Evolutionary conservation across 2,888 invertebrate genomes (phyloP), one percentile per base, ranked within the genome.

Genomic region (Drosophila anomelani): DNA sequence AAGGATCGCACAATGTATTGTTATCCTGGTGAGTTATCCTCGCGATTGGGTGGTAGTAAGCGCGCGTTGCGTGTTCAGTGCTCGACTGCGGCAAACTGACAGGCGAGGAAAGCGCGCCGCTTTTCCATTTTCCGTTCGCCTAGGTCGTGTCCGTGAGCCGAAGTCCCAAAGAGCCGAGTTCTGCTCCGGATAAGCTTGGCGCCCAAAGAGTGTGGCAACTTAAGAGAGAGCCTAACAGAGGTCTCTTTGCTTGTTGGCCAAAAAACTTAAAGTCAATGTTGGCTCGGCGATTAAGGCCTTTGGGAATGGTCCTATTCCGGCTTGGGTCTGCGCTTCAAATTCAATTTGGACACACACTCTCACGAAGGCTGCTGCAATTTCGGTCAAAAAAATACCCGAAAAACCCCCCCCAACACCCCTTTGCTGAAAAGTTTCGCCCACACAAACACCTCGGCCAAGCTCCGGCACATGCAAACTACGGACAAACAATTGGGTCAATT

Each of bases 11-110:
- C 51, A 23, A 63, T 41, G 15, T 41, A 55, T 39, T 49, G 29
- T 59, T 78, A 83, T 47, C 60, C 58, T 68, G 36, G 20, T 67
- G 60, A 23, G 43, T 39, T 60, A 49, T 68, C 55, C 68, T 36
- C 36, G 41, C 59, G 34, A 17, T 15, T 10, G 17, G 15, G 4
- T 36, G 36, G 29, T 10, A 39, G 10, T 17, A 70, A 72, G 82
- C 81, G 82, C 82, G 77, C 81, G 81, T 59, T 82, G 75, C 80
- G 80, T 79, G 75, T 79, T 78, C 77, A 75, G 58, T 87, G 85
- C 80, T 82, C 77, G 76, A 85, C 87, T 88, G 85, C 89, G 85
- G 88, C 89, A 81, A 85, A 86, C 85, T 86, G 82, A 88, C 77
- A 77, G 58, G 43, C 59, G 36, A 44, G 57, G 73, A 60, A 66